phyloP scores from a whole-genome alignment of 2,888 invertebrate genomes.

The Papilio demoleus region DNA sequence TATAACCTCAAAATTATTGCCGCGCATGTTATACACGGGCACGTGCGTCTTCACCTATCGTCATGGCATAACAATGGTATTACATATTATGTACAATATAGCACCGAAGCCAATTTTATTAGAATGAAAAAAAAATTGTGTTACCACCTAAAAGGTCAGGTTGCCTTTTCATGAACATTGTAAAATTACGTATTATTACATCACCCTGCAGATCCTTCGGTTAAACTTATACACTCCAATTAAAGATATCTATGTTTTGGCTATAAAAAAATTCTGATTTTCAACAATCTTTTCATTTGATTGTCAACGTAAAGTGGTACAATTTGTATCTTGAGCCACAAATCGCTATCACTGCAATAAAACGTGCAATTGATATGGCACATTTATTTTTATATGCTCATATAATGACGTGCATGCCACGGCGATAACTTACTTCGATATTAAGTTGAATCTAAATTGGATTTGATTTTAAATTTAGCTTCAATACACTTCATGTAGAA shows the following conservation, averaged over 20 bases:
- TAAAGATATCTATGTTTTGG: not conserved
- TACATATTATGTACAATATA: slow-evolving; percentile 20
- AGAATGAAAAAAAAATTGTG: not conserved
- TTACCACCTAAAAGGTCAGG: not conserved
- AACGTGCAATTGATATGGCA: not conserved
- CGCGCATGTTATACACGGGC: slow-evolving; percentile 7
- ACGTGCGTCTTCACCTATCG: slow-evolving; percentile 10
- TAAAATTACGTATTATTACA: not conserved
- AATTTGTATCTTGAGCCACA: not conserved
- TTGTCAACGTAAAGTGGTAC: not conserved
- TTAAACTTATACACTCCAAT: too few species aligned
- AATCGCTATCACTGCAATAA: not conserved
- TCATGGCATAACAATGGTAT: slow-evolving; percentile 26
- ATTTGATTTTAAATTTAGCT: not conserved
- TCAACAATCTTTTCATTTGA: not conserved
- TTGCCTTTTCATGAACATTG: not conserved
- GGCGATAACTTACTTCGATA: not conserved
- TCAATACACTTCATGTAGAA: too few species aligned
- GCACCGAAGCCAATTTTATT: slow-evolving; percentile 19
- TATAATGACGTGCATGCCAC: not conserved
- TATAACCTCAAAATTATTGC: slow-evolving; percentile 32
- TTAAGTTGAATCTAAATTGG: not conserved
- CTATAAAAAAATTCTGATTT: not conserved
- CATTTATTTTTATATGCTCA: not conserved
- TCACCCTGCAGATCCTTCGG: too few species aligned